These are phyloP conservation scores for Triops longicaudatus DNA, from an alignment of 1,140 invertebrate genomes.

Conservation along the genomic window DNA sequence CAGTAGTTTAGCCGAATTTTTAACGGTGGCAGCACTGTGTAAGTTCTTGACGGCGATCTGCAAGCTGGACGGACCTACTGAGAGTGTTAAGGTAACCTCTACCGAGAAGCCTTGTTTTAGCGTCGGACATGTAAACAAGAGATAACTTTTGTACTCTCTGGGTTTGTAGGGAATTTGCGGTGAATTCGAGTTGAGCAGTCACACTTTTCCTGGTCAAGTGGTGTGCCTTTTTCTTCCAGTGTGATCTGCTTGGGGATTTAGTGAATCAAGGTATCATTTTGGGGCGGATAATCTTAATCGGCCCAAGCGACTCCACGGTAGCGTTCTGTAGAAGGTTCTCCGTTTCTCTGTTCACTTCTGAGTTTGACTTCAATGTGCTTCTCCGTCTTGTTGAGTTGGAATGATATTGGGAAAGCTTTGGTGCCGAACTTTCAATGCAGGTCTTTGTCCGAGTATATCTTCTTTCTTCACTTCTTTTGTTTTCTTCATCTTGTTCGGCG, in stretches of 20 bases:
- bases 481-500: neutral
- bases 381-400: too few relatives aligned
- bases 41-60: neutral
- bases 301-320: too few relatives aligned
- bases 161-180: neutral
- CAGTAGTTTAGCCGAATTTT: conserved; percentile 13
- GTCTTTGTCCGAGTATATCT: neutral
- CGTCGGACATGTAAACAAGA: neutral
- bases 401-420: too few relatives aligned
- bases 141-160: neutral
- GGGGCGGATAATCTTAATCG: too few relatives aligned
- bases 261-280: neutral
- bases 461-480: neutral
- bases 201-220: neutral
- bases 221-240: neutral
- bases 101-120: neutral
- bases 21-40: conserved; percentile 9
- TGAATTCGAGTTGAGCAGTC: neutral
- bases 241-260: neutral
- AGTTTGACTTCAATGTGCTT: too few relatives aligned
- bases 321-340: too few relatives aligned
- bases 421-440: neutral
- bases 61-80: neutral
- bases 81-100: neutral
- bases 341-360: too few relatives aligned